Evolutionary conservation across 2,797 vertebrate genomes (phyloP), one percentile per base, ranked within the genome.

Genomic region (Lophotriccus pileatus): DNA sequence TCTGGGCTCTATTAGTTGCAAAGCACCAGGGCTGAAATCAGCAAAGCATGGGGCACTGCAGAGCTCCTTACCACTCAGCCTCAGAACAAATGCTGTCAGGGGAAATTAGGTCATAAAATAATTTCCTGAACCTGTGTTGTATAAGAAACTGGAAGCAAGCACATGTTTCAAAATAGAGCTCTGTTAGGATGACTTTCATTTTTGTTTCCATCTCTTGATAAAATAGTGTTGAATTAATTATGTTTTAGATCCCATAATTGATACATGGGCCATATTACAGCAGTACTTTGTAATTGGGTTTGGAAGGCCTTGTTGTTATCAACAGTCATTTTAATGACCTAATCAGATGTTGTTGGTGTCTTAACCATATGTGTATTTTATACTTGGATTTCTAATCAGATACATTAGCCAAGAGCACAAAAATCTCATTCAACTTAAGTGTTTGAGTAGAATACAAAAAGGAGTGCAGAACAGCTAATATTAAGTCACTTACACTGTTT

Each of bases 101-200:
- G 91, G 58, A 95, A 94, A 89, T 92, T 68, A 81, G 55, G 64
- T 86, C 69, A 89, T 89, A 81, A 94, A 89, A 92, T 81, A 85
- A 93, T 93, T 93, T 96, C 82, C 89, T 86, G 43, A 89, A 72
- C n/a, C 43, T 81, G 28, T 68, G 55, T 66, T 87, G 34, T 73
- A 6, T 39, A 69, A 85, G 66, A 73, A 87, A 85, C 50, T 83
- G 66, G 28, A 93, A 95, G 62, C 39, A 72, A 90, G 15, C 4
- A 37, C 18, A 4, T 44, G 7, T 52, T 94, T 89, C 50, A 73
- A 93, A 93, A 80, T 8, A 78, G 34, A 69, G 7, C 13, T 80
- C 53, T 89, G 13, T 83, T 77, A 80, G 30, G 28, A n/a, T 46
- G 55, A 64, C 13, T 83, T 60, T 80, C 14, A 18, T 6, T 30